phyloP scores from a whole-genome alignment of 2,797 vertebrate species.

The Calcarius lapponicus region DNA sequence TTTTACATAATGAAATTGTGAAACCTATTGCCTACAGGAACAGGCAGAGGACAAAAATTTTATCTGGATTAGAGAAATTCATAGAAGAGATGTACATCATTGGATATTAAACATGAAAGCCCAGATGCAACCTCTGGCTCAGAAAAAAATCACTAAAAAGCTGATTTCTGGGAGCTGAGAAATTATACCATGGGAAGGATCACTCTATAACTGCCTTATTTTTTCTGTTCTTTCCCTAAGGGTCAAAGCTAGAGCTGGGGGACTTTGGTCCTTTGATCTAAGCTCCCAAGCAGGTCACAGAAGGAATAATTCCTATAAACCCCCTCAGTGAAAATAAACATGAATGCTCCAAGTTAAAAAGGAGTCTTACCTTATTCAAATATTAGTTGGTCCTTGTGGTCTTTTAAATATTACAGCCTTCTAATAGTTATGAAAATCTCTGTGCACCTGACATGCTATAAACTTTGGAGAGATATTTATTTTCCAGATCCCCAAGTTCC shows the following conservation, averaged over 20 bases:
- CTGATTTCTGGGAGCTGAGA: slow-evolving; percentile 40
- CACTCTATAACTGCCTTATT: slow-evolving; percentile 19
- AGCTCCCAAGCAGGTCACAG: slow-evolving; percentile 31
- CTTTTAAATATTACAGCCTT: neutral
- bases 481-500: neutral
- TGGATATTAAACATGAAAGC: slow-evolving; percentile 54
- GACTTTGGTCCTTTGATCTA: slow-evolving; percentile 56
- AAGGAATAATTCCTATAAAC: slow-evolving; percentile 39
- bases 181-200: slow-evolving; percentile 53
- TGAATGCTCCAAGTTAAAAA: neutral
- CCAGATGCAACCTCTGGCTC: slow-evolving; percentile 30
- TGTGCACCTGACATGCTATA: neutral
- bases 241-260: slow-evolving; percentile 23
- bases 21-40: neutral
- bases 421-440: neutral
- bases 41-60: slow-evolving; percentile 24
- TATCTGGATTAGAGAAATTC: slow-evolving; percentile 33
- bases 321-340: slow-evolving; percentile 22
- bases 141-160: slow-evolving; percentile 8
- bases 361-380: neutral
- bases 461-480: neutral
- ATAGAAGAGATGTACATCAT: slow-evolving; percentile 3
- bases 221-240: slow-evolving; percentile 39
- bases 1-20: neutral
- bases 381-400: neutral